Percentiles rank a stretch among this genome's conserved stretches.
phyloP scores from a whole-genome alignment of 2,113 vertebrate species.

The Rhynchomys soricoides region DNA sequence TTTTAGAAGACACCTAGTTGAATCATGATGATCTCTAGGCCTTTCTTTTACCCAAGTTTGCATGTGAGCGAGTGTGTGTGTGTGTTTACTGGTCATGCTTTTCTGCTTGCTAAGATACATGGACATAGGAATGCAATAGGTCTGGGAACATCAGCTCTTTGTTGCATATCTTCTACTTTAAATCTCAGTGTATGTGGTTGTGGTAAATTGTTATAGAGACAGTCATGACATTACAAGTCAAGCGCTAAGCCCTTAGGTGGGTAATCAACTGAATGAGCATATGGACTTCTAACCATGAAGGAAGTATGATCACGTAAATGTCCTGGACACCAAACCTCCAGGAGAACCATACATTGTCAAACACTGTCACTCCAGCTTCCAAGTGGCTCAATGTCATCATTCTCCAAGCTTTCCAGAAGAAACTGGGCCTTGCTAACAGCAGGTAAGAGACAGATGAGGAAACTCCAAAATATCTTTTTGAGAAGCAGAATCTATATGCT shows the following conservation, averaged over 20 bases:
- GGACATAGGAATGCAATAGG: neutral
- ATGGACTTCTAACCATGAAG: neutral
- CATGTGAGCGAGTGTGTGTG: neutral
- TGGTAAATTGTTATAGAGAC: neutral
- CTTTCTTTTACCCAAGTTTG: neutral
- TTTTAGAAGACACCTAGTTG: conserved; percentile 2
- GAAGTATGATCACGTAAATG: neutral
- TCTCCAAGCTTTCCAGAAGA: neutral
- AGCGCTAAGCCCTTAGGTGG: neutral
- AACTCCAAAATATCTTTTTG: conserved; percentile 26
- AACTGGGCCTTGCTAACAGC: neutral
- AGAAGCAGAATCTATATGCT: conserved; percentile 42
- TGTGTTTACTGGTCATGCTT: neutral
- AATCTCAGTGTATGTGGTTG: conserved; percentile 46
- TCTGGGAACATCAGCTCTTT: neutral
- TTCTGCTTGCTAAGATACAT: neutral
- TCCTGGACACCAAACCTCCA: neutral
- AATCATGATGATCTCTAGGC: neutral
- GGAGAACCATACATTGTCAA: neutral
- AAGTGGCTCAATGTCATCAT: neutral
- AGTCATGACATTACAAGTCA: conserved; percentile 13
- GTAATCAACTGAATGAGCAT: neutral
- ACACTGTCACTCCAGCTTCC: neutral
- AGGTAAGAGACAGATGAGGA: neutral
- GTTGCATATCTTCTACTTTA: neutral